phyloP scores from a whole-genome alignment of 2,797 vertebrate species.

The Arnoldichthys spilopterus region DNA sequence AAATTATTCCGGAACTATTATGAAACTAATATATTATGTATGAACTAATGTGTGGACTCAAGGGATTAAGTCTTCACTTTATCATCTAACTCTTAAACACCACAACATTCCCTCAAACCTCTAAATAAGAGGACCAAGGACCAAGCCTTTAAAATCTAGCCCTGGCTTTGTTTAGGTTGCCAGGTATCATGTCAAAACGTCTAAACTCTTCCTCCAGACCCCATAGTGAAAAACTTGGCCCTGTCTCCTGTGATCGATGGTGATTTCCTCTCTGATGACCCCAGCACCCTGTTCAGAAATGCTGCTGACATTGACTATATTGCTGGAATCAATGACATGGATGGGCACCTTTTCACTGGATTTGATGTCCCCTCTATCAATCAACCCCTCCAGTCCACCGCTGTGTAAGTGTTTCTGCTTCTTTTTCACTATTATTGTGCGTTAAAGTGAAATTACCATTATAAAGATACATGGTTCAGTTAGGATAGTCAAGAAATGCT shows the following conservation, averaged over 20 bases:
- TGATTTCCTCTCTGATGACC: slow-evolving; percentile 87
- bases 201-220: slow-evolving; percentile 70
- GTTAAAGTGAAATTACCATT: too few species aligned
- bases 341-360: slow-evolving; percentile 85
- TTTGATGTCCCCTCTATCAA: slow-evolving; percentile 84
- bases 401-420: slow-evolving; percentile 70
- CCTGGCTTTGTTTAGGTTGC: neutral
- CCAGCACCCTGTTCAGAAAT: slow-evolving; percentile 83
- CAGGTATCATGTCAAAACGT: neutral
- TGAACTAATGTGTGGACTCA: neutral
- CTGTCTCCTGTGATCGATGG: slow-evolving; percentile 86
- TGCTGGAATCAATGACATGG: slow-evolving; percentile 89
- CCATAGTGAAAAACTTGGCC: slow-evolving; percentile 76
- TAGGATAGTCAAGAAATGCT: too few species aligned
- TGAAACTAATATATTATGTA: neutral
- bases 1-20: neutral
- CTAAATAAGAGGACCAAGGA: too few species aligned
- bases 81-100: neutral
- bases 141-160: neutral
- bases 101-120: neutral
- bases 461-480: too few species aligned
- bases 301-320: slow-evolving; percentile 87
- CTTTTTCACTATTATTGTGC: too few species aligned
- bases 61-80: neutral
- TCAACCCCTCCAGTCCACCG: slow-evolving; percentile 63